Evolutionary conservation across 2,888 invertebrate genomes (phyloP).

Genomic region (Plutella xylostella): DNA sequence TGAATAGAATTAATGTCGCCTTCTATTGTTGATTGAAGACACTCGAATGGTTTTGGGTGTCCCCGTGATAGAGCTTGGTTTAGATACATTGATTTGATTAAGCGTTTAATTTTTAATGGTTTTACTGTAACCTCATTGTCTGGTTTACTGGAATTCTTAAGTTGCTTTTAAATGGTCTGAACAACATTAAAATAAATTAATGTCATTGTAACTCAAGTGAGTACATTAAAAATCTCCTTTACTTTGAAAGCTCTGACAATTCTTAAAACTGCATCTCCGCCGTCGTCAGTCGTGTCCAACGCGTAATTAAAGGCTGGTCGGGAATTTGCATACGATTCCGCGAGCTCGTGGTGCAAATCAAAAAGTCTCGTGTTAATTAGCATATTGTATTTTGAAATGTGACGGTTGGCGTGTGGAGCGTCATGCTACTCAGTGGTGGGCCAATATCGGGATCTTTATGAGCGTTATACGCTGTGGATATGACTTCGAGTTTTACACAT

Average conservation of each 20-base stretch:
- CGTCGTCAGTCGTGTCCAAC: constrained; percentile 57
- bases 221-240: neutral
- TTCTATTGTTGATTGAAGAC: constrained; percentile 66
- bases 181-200: too few species aligned
- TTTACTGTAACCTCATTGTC: neutral
- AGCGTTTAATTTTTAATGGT: neutral
- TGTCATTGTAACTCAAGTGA: neutral
- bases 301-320: constrained; percentile 60
- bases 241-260: constrained; percentile 36
- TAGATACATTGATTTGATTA: constrained; percentile 4
- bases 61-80: constrained; percentile 1
- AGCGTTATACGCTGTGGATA: constrained; percentile 38
- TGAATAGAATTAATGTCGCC: constrained; percentile 68
- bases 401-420: constrained; percentile 57
- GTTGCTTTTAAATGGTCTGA: neutral
- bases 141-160: neutral
- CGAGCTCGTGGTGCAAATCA: constrained; percentile 59
- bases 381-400: constrained; percentile 69
- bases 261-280: constrained; percentile 63
- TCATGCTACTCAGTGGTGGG: constrained; percentile 61
- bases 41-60: constrained; percentile 42
- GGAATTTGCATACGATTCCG: constrained; percentile 64
- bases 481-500: too few species aligned
- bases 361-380: constrained; percentile 62
- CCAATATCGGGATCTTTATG: constrained; percentile 41